These are phyloP conservation scores for Caprella mutica DNA, from an alignment of 2,888 invertebrate genomes.

Conservation along the genomic window DNA sequence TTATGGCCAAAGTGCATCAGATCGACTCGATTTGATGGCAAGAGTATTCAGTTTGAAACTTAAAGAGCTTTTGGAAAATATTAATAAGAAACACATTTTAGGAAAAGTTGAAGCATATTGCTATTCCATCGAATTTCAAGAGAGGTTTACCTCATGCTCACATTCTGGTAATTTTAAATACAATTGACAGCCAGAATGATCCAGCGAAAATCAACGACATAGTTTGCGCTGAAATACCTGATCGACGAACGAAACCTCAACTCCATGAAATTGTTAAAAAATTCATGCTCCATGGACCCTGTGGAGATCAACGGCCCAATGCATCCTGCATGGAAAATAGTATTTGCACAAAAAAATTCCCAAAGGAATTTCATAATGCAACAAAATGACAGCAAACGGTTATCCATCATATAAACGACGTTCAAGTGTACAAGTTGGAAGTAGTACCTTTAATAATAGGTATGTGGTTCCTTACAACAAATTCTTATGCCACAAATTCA, in stretches of 20 bases:
- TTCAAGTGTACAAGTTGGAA: background rate
- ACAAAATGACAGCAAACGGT: background rate
- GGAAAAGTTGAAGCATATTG: too few species aligned
- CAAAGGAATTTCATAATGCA: conserved; percentile 21
- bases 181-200: too few species aligned
- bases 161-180: conserved; percentile 36
- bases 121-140: too few species aligned
- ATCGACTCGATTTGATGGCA: conserved; percentile 40
- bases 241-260: background rate
- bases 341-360: background rate
- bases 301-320: background rate
- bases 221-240: background rate
- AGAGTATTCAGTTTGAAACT: conserved; percentile 37
- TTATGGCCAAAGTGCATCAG: conserved; percentile 35
- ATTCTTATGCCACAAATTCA: background rate
- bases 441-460: background rate
- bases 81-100: background rate
- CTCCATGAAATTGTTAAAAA: background rate
- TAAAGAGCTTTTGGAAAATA: background rate
- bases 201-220: too few species aligned
- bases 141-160: too few species aligned
- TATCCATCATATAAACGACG: background rate
- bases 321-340: conserved; percentile 29
- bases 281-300: background rate
- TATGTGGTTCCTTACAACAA: conserved; percentile 3